Base-by-base conservation (phyloP, 2,113 vertebrate species). In the Toxostoma redivivum region DNA sequence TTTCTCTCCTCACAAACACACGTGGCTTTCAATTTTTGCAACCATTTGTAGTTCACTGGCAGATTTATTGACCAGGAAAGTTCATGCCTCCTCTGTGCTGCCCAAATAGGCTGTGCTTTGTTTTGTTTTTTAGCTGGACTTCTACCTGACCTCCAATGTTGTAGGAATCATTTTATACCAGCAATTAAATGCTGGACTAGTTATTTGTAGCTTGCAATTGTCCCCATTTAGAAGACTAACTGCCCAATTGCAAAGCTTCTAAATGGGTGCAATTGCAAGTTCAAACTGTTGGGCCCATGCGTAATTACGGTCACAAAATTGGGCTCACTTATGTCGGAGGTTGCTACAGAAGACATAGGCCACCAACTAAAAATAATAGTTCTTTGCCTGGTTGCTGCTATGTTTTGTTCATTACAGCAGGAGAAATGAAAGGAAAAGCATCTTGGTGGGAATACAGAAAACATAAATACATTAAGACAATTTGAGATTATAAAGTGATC, bases 151-250 rank as follows among this genome's bases (percentile, higher is more conserved):
- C 96, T 97, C 92, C 83, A 91, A 2, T 92, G 70, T 84, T 88
- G 69, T 38, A 67, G 40, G 77, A 95, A 94, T 88, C 83, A 95
- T 97, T 96, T 92, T 92, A 83, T 83, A 88, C 71, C 2, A 0
- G 82, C 92, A 97, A 96, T 97, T 97, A 97, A 94, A 90, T 31
- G 65, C 82, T 90, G 65, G 82, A 93, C 72, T 65, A 81, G 96
- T 93, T 92, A 95, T 96, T 94, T 96, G 95, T 86, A 71, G 93
- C 92, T 94, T 86, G 80, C 86, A 95, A 50, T 96, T 96, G 93
- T 96, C 53, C 90, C 93, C 93, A 96, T 97, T 97, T 95, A 97
- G 88, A 96, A 96, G 93, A 96, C 86, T 96, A 96, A 96, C 92
- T 90, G 92, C 95, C 72, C 88, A 95, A 92, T 96, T 97, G 95